Evolutionary conservation across 2,113 vertebrate genomes (phyloP), one percentile per base, ranked within the genome.

Genomic region (Cacatua alba): DNA sequence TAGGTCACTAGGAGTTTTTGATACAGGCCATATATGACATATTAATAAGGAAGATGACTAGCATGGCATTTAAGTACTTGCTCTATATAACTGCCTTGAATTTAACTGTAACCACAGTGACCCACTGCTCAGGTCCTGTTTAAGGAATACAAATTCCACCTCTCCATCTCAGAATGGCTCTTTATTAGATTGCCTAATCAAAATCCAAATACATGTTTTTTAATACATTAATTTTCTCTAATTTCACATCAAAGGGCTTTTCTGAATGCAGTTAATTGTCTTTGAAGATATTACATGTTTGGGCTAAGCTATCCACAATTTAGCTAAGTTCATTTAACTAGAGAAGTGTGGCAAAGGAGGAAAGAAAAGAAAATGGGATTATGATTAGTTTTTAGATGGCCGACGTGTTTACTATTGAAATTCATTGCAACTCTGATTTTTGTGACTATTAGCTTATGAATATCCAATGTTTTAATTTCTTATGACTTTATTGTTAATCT

Each of bases 241-340:
- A 91, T 91, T 97, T 95, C 51, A 87, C 74, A 92, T 95, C 81
- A 96, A 94, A 94, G 55, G 37, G 16, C 15, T 62, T 84, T 89
- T 94, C 65, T 88, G 69, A 93, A 78, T 81, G 15, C 19, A 82
- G 18, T 69, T 75, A 75, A 94, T 95, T 97, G 74, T 92, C 88
- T 95, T 95, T 94, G 81, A 92, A 95, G 70, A 51, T 89, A 81
- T 60, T 92, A 75, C 51, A 82, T 43, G 23, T 82, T 95, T 87
- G 41, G 52, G 52, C 39, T 87, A 94, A 87, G 48, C 65, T 86
- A 90, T 29, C 9, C 72, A 88, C 59, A 81, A 31, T 76, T 93
- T 83, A 82, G 25, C 41, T 75, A 70, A 53, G 16, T 71, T 88
- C 5, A 51, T 94, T 86, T 86, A 81, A 55, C 48, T 78, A 63